These are phyloP conservation scores for Graptemys geographica DNA, from an alignment of 2,797 vertebrate species.

Conservation along the genomic window DNA sequence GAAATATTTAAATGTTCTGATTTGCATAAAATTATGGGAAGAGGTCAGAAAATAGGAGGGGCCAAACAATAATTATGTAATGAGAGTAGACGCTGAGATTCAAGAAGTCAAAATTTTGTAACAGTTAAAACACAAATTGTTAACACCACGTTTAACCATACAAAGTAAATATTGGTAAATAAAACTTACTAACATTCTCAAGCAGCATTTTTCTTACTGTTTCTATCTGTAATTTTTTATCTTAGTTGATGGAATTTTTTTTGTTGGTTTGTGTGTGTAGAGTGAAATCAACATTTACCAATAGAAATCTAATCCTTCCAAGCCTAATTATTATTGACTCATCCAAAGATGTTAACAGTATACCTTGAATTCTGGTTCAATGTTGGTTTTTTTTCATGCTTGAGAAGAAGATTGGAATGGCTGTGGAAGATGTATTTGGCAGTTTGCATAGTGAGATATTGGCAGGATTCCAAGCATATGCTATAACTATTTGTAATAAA, in stretches of 20 bases:
- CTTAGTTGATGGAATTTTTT: background rate
- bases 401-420: background rate
- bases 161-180: background rate
- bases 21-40: background rate
- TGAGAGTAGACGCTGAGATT: background rate
- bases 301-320: background rate
- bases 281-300: background rate
- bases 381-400: background rate
- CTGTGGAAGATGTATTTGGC: too few species aligned
- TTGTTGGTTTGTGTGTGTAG: background rate
- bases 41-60: background rate
- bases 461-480: background rate
- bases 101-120: background rate
- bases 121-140: background rate
- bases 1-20: background rate
- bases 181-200: background rate
- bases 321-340: background rate
- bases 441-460: background rate
- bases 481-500: background rate
- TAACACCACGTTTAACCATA: background rate
- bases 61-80: background rate
- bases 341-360: background rate
- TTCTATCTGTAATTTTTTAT: background rate
- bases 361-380: background rate
- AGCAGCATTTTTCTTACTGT: background rate